phyloP scores from a whole-genome alignment of 2,113 vertebrate genomes.

The Paramormyrops kingsleyae region DNA sequence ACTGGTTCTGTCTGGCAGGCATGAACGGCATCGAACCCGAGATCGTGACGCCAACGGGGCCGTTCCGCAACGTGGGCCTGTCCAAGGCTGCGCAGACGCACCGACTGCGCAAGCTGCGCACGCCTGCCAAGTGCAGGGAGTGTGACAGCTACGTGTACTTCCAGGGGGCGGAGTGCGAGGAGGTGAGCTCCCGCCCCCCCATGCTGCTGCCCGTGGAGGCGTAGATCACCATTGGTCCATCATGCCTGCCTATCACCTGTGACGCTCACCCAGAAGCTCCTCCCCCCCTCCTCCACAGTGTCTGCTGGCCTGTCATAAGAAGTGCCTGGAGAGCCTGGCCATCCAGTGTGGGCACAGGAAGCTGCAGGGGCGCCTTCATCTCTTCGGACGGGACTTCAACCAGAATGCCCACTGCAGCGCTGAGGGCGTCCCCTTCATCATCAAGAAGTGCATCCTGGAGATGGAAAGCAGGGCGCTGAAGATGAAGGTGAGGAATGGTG shows the following conservation, averaged over 20 bases:
- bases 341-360: slow-evolving; percentile 96
- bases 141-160: slow-evolving; percentile 98
- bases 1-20: slow-evolving; percentile 48
- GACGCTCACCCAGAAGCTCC: neutral
- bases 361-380: slow-evolving; percentile 84
- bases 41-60: slow-evolving; percentile 63
- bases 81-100: slow-evolving; percentile 90
- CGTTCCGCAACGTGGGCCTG: slow-evolving; percentile 79
- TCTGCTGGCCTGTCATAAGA: slow-evolving; percentile 89
- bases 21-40: slow-evolving; percentile 75
- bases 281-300: slow-evolving; percentile 59
- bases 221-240: neutral
- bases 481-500: slow-evolving; percentile 70
- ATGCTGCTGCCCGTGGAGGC: neutral
- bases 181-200: slow-evolving; percentile 60
- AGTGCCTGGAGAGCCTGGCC: slow-evolving; percentile 89
- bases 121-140: slow-evolving; percentile 86
- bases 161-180: slow-evolving; percentile 93
- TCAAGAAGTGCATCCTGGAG: slow-evolving; percentile 84
- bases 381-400: slow-evolving; percentile 81
- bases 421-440: slow-evolving; percentile 80
- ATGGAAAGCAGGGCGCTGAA: slow-evolving; percentile 81
- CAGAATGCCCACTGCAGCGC: slow-evolving; percentile 56
- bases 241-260: neutral
- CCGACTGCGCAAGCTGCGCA: slow-evolving; percentile 79